A percentile compares a stretch with the other conserved stretches of the same genome.
Conservation (phyloP, 1,140 invertebrate species). For the Nephotettix cincticeps region DNA sequence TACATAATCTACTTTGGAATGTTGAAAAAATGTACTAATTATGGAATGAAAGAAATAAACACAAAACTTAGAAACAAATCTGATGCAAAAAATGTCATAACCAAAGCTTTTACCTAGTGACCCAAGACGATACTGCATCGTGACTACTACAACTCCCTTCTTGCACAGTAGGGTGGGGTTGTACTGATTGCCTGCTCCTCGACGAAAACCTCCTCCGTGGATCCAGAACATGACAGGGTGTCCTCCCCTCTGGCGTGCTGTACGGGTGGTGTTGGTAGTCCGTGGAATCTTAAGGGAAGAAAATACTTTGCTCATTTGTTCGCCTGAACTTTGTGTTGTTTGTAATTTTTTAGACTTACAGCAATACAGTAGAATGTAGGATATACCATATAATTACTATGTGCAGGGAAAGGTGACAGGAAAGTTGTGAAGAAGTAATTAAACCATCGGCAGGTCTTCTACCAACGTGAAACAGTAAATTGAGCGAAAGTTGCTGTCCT, state of each 20-base stretch:
- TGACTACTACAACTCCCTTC: constrained; percentile 68
- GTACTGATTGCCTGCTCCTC: constrained; percentile 53
- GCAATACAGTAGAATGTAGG: too few relatives aligned
- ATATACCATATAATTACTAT: too few relatives aligned
- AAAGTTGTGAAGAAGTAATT: too few relatives aligned
- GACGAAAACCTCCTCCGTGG: constrained; percentile 47
- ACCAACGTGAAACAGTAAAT: too few relatives aligned
- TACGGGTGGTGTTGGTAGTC: not conserved
- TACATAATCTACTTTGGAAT: not conserved
- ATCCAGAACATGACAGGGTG: constrained; percentile 44
- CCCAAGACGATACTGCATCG: constrained; percentile 75
- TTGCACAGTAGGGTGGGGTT: constrained; percentile 56
- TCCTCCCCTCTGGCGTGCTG: not conserved
- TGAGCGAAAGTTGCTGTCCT: too few relatives aligned
- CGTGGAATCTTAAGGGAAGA: not conserved
- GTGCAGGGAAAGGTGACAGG: too few relatives aligned
- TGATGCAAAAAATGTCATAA: too few relatives aligned
- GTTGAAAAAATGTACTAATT: not conserved
- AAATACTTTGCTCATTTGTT: too few relatives aligned
- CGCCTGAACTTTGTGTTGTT: too few relatives aligned
- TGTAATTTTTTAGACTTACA: too few relatives aligned
- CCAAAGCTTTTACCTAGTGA: constrained; percentile 60
- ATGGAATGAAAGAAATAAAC: not conserved
- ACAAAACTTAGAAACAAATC: too few relatives aligned
- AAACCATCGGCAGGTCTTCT: too few relatives aligned